Conservation (phyloP, 2,113 vertebrate species). For the Poecile atricapillus region DNA sequence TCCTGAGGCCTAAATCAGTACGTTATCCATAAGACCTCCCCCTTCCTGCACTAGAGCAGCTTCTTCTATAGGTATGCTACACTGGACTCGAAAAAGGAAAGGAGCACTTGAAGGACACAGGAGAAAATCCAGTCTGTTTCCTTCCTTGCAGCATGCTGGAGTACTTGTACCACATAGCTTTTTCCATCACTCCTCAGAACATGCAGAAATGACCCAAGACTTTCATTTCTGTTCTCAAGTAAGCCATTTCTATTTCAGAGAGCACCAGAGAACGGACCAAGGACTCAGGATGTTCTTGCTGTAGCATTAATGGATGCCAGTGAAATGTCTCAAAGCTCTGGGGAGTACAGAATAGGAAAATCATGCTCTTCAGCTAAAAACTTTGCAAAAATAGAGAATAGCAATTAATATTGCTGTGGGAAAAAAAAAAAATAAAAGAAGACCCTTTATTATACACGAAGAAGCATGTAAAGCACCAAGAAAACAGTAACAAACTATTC, state of each 20-base stretch:
- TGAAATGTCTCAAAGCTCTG: constrained; percentile 20
- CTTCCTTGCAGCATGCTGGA: background rate
- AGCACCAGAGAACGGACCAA: background rate
- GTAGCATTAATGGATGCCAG: constrained; percentile 49
- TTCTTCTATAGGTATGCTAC: background rate
- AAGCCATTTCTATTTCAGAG: constrained; percentile 41
- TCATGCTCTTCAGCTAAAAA: constrained; percentile 15
- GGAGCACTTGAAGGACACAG: background rate
- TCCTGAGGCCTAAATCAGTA: background rate
- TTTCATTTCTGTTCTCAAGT: constrained; percentile 2
- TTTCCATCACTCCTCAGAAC: background rate
- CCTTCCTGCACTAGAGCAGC: background rate
- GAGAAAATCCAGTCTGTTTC: background rate
- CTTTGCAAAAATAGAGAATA: constrained; percentile 39
- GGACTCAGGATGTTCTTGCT: constrained; percentile 30
- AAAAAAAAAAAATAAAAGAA: background rate
- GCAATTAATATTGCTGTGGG: background rate
- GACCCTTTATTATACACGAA: background rate
- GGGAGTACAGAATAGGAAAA: background rate
- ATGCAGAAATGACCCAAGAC: background rate
- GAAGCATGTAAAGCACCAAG: background rate
- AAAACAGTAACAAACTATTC: constrained; percentile 9
- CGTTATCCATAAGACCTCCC: background rate
- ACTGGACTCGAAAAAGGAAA: constrained; percentile 27
- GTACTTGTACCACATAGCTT: background rate